Evolutionary conservation across 2,888 invertebrate species (phyloP).

Genomic region (Brassicogethes aeneus): DNA sequence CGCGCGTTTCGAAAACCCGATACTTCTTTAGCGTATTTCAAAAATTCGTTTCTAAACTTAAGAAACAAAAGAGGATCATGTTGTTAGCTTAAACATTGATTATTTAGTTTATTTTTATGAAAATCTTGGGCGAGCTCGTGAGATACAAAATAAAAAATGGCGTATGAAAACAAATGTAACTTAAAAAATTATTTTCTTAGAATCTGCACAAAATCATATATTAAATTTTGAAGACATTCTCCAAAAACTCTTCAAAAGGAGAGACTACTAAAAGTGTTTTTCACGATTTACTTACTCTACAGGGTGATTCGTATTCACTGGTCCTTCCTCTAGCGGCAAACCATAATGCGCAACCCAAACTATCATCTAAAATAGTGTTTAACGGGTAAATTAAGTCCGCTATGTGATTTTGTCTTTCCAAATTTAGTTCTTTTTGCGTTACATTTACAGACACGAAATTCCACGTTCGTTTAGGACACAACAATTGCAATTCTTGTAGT

Average conservation of each 20-base stretch:
- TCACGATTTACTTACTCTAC: constrained; percentile 60
- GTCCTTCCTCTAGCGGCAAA: constrained; percentile 80
- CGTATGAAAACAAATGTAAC: no score
- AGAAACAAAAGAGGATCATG: no score
- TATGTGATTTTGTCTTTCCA: constrained; percentile 49
- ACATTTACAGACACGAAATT: constrained; percentile 77
- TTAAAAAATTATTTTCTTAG: no score
- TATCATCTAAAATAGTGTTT: constrained; percentile 87
- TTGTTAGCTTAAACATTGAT: no score
- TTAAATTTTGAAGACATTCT: no score
- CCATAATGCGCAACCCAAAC: constrained; percentile 93
- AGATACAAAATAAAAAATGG: no score
- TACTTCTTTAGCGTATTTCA: no score
- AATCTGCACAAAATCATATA: no score
- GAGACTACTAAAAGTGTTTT: not conserved
- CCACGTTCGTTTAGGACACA: constrained; percentile 73
- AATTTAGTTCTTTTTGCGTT: constrained; percentile 53
- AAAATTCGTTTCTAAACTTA: no score
- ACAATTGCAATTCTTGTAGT: constrained; percentile 52
- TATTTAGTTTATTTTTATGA: no score
- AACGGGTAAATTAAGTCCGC: constrained; percentile 77
- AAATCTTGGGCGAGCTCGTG: no score
- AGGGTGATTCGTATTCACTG: constrained; percentile 46
- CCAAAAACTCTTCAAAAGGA: not conserved
- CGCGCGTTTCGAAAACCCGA: no score